Base-by-base conservation (phyloP, 1,140 invertebrate species). In the Linepithema humile region DNA sequence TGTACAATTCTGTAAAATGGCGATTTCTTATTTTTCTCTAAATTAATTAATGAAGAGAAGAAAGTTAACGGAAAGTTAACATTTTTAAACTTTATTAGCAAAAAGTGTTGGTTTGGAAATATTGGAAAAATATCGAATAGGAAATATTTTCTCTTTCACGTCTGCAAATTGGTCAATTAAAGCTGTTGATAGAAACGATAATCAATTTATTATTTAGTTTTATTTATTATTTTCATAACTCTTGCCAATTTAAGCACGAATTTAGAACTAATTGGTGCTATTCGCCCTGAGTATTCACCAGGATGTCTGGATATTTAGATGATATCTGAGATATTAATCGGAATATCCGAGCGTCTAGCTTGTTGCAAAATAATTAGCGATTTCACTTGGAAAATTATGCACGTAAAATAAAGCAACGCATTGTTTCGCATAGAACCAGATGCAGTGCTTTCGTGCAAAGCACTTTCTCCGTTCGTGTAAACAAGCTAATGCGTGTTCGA, bases 331-430 rank as follows among this genome's bases (percentile, higher is more conserved):
- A 15, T 45, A 45, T 67, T 67, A n/a, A n/a, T 15, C 38, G 35
- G 40, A 23, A 67, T 45, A 67, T 67, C 64, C 64, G 64, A 38
- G 64, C 26, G 26, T 23, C 20, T 32, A 45, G 20, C 38, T 72
- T 72, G 38, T 72, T 72, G 55, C 32, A 38, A 55, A 38, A 72
- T 72, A 72, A 72, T 72, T 72, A 32, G 20, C 29, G 32, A 48
- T 55, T 72, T 4, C 48, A 48, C 48, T 55, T 72, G 29, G 32
- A 72, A 55, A 23, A 55, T 38, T 55, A 72, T 72, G 20, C 26
- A 15, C 32, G 55, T 55, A 72, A 72, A 72, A 23, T 20, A 72
- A 72, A 35, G 48, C 35, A 53, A 35, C 6, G 48, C 43, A 26
- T 55, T 72, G 15, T 35, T 53, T 50, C 29, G 29, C 45, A 17